Conservation (phyloP, 2,888 invertebrate genomes). For the Cephus nigrinus region DNA sequence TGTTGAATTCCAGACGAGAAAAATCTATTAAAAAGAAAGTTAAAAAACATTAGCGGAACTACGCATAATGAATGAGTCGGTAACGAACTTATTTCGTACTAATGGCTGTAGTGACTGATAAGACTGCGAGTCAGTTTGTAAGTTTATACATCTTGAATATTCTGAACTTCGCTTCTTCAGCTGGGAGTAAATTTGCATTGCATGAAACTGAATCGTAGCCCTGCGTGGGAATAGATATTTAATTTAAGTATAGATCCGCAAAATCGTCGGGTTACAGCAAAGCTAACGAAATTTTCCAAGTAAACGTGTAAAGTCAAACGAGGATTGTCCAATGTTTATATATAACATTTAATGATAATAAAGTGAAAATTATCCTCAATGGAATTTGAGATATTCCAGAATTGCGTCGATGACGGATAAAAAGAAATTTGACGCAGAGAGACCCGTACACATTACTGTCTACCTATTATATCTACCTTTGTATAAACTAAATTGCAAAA, state of each 20-base stretch:
- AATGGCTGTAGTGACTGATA: not conserved
- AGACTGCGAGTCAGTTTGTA: not conserved
- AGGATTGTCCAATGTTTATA: constrained; percentile 43
- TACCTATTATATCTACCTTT: constrained; percentile 54
- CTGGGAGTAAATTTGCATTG: not conserved
- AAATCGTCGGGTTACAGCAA: not conserved
- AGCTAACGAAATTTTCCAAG: constrained; percentile 32
- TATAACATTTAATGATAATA: constrained; percentile 35
- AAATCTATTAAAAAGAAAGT: not conserved
- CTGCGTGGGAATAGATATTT: not conserved
- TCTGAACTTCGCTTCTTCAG: not conserved
- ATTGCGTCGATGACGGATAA: not conserved
- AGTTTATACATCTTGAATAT: not conserved
- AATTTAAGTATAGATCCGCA: not conserved
- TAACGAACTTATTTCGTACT: not conserved
- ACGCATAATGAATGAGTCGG: not conserved
- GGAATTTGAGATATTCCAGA: constrained; percentile 29
- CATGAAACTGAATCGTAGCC: not conserved
- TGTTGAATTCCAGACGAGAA: not conserved
- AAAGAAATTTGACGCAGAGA: constrained; percentile 18
- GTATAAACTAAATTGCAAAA: constrained; percentile 58
- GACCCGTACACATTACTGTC: constrained; percentile 45
- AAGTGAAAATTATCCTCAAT: constrained; percentile 30
- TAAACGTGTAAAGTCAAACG: constrained; percentile 40
- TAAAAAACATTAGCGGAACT: not conserved